phyloP scores from a whole-genome alignment of 2,113 vertebrate genomes.

The Acinonyx jubatus region DNA sequence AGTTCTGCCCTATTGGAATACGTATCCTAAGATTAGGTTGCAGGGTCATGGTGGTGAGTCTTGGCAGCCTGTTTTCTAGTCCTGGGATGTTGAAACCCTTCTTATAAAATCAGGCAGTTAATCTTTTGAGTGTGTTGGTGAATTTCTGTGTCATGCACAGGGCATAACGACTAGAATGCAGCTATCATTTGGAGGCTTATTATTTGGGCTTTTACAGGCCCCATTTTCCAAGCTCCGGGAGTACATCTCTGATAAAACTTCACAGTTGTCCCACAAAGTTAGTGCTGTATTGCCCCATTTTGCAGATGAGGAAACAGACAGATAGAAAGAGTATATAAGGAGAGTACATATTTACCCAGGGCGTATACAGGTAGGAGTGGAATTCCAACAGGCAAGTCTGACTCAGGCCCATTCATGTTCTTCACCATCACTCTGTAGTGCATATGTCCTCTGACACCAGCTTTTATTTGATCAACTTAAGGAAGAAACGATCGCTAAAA shows the following conservation, averaged over 20 bases:
- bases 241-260: background rate
- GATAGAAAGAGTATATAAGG: background rate
- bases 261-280: background rate
- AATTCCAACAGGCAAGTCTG: background rate
- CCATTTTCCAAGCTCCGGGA: background rate
- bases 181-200: background rate
- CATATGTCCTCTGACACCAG: no score
- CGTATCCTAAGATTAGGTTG: background rate
- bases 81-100: background rate
- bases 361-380: background rate
- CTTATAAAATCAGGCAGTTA: background rate
- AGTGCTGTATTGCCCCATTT: background rate
- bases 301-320: background rate
- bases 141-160: background rate
- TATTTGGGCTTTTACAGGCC: background rate
- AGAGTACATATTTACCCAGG: background rate
- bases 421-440: fast-evolving
- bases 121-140: background rate
- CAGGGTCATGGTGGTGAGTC: background rate
- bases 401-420: background rate
- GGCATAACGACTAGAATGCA: background rate
- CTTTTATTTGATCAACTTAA: background rate
- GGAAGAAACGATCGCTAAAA: background rate
- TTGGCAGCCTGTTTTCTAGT: background rate
- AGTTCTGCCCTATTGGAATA: background rate